A percentile compares a stretch with the other conserved stretches of the same genome.
Evolutionary conservation across 2,888 invertebrate genomes (phyloP).

Genomic region (Cenopis cana): DNA sequence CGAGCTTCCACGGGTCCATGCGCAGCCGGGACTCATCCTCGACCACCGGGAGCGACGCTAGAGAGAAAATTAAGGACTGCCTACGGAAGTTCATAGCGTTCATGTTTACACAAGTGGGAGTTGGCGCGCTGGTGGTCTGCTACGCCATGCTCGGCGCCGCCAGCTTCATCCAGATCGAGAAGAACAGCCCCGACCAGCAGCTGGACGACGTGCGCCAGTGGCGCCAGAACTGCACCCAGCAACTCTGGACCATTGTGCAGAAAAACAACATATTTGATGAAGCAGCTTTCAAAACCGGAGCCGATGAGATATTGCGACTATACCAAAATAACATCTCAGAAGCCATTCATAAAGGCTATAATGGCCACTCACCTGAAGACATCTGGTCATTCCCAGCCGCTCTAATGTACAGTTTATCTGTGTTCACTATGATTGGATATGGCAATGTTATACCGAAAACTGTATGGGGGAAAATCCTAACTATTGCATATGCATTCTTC

Average conservation of each 20-base stretch:
- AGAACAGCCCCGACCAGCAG: slow-evolving; percentile 82
- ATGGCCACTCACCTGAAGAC: slow-evolving; percentile 87
- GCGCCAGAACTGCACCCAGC: slow-evolving; percentile 85
- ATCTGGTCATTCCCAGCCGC: slow-evolving; percentile 95
- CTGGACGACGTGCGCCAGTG: slow-evolving; percentile 79
- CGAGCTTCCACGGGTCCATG: slow-evolving; percentile 85
- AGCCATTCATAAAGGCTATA: slow-evolving; percentile 89
- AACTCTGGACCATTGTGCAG: slow-evolving; percentile 89
- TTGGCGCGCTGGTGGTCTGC: slow-evolving; percentile 93
- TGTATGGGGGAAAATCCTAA: slow-evolving; percentile 92
- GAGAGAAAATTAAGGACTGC: slow-evolving; percentile 93
- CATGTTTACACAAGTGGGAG: slow-evolving; percentile 97
- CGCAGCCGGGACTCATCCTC: slow-evolving; percentile 88
- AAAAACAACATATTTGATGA: slow-evolving; percentile 89
- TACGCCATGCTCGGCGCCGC: slow-evolving; percentile 95
- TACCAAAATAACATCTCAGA: slow-evolving; percentile 89
- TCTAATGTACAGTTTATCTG: slow-evolving; percentile 94
- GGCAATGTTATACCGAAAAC: slow-evolving; percentile 94
- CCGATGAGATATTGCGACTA: slow-evolving; percentile 85
- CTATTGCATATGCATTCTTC: slow-evolving; percentile 94
- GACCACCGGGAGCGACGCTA: slow-evolving; percentile 87
- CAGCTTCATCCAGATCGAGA: slow-evolving; percentile 92
- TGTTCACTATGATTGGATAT: slow-evolving; percentile 97
- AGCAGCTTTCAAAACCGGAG: slow-evolving; percentile 85
- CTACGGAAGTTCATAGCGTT: slow-evolving; percentile 94